Conservation (phyloP, 1,140 invertebrate genomes). For the Anoplolepis gracilipes region DNA sequence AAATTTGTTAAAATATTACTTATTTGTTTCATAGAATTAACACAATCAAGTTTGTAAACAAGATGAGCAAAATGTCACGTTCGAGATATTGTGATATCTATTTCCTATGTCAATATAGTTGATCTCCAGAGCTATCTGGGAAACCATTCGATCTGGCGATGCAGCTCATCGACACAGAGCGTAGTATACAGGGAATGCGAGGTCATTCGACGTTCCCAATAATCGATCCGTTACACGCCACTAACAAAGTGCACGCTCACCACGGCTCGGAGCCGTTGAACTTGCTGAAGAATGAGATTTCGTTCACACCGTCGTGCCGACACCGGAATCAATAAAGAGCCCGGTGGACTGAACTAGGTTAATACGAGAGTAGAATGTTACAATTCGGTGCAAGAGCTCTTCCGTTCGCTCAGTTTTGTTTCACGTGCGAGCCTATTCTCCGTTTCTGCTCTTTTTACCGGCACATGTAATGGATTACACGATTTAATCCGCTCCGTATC, state of each 20-base stretch:
- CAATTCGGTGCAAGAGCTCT: conserved; percentile 38
- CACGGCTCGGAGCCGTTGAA: conserved; percentile 56
- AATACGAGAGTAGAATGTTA: conserved; percentile 61
- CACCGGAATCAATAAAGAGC: conserved; percentile 70
- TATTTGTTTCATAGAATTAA: background rate
- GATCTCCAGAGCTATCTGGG: conserved; percentile 12
- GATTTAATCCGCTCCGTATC: conserved; percentile 52
- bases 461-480: conserved; percentile 52
- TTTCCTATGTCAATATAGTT: conserved; percentile 17
- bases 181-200: background rate
- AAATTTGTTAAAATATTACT: background rate
- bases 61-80: background rate
- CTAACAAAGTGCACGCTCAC: conserved; percentile 62
- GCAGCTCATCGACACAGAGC: conserved; percentile 8
- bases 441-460: conserved; percentile 31
- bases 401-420: conserved; percentile 54
- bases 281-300: conserved; percentile 74
- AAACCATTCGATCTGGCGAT: conserved; percentile 33
- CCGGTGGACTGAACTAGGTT: conserved; percentile 67
- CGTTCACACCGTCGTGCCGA: conserved; percentile 68
- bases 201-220: conserved; percentile 57
- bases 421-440: conserved; percentile 31
- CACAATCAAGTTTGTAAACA: background rate
- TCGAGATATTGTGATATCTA: background rate
- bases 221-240: conserved; percentile 68